Evolutionary conservation across 2,888 invertebrate species (phyloP), one percentile per base, ranked within the genome.

Genomic region (Cordilura impudica): DNA sequence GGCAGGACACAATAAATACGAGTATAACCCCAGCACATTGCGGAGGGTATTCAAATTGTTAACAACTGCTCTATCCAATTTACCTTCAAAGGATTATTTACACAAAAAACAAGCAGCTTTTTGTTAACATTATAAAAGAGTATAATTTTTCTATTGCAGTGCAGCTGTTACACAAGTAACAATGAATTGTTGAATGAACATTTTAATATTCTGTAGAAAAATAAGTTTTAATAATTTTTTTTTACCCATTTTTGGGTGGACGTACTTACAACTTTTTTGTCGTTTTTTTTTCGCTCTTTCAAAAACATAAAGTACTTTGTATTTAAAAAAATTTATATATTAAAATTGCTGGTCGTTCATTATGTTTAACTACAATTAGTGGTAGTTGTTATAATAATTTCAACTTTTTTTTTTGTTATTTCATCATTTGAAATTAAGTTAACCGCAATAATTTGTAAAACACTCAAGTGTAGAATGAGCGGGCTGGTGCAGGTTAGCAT

Each of bases 401-500:
- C 71, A 61, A 35, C n/a, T 43, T 67, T 56, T 61, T 61, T 71
- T 72, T 54, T 29, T 65, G 29, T 65, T 66, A 54, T 77, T 61
- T 51, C 61, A 39, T 77, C 29, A 58, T 70, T 49, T 63, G 43
- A 65, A 76, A 70, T 76, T 70, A 65, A 54, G 58, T 65, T 70
- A 70, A 76, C 65, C 65, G 31, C 43, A 31, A 53, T 19, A 58
- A 66, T 14, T 26, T 10, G n/a, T 45, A n/a, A n/a, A n/a, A n/a
- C n/a, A n/a, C n/a, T n/a, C n/a, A n/a, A n/a, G n/a, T n/a, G n/a
- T n/a, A n/a, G n/a, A n/a, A n/a, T n/a, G n/a, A n/a, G n/a, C n/a
- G n/a, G n/a, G n/a, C n/a, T n/a, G n/a, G n/a, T n/a, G n/a, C n/a
- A n/a, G n/a, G n/a, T n/a, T n/a, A n/a, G n/a, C n/a, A n/a, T n/a